These are phyloP conservation scores for Nesidiocoris tenuis DNA, from an alignment of 2,888 invertebrate species.

Conservation along the genomic window DNA sequence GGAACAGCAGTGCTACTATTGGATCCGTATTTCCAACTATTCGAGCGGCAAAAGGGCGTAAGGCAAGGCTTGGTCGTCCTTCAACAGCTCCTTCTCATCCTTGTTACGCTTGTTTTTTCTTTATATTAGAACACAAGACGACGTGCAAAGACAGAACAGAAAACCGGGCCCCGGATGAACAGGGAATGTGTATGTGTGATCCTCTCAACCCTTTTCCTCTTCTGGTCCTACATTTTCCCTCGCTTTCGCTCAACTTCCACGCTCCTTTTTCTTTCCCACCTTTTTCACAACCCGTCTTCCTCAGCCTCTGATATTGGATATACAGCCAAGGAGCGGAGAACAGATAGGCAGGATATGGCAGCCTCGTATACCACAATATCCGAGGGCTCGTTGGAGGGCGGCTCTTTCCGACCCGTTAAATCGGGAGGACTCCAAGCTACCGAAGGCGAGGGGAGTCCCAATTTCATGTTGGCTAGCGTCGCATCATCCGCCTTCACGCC, in stretches of 20 bases:
- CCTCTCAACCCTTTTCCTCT: slow-evolving; percentile 23
- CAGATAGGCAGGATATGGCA: neutral
- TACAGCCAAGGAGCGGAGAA: slow-evolving; percentile 16
- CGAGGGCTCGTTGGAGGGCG: neutral
- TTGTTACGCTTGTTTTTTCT: slow-evolving; percentile 37
- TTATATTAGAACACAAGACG: slow-evolving; percentile 37
- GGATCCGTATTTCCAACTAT: slow-evolving; percentile 37
- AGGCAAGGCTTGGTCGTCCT: slow-evolving; percentile 10
- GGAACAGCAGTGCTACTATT: slow-evolving; percentile 18
- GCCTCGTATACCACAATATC: slow-evolving; percentile 35
- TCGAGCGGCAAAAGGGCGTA: slow-evolving; percentile 33
- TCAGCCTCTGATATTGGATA: slow-evolving; percentile 32
- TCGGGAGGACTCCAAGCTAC: slow-evolving; percentile 3
- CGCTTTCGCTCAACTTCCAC: neutral
- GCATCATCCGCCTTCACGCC: neutral
- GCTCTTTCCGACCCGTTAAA: slow-evolving; percentile 26
- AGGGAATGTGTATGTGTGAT: slow-evolving; percentile 13
- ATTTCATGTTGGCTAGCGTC: neutral
- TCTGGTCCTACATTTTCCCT: neutral
- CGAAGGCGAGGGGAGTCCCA: neutral
- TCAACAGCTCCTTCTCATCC: slow-evolving; percentile 5
- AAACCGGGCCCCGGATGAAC: neutral
- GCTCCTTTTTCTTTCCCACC: neutral
- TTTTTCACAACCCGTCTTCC: slow-evolving; percentile 12
- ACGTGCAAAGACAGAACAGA: slow-evolving; percentile 24